These are phyloP conservation scores for Dicycla oo DNA, from an alignment of 2,888 invertebrate genomes.

Conservation along the genomic window DNA sequence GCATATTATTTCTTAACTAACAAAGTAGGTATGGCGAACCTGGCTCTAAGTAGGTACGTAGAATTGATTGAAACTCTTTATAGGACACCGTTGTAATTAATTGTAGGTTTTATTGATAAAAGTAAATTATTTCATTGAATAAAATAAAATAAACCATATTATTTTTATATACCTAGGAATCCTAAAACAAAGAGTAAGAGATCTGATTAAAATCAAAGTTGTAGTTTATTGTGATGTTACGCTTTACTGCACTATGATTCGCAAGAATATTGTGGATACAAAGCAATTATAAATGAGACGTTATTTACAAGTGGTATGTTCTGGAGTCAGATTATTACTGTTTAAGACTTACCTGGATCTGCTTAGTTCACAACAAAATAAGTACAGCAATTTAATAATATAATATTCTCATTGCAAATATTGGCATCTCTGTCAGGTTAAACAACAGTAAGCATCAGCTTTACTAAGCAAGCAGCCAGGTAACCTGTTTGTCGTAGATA, in stretches of 20 bases:
- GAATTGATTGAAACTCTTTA: too few species aligned
- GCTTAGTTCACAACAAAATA: neutral
- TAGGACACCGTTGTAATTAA: neutral
- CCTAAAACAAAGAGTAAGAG: neutral
- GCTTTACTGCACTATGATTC: too few species aligned
- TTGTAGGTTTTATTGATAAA: neutral
- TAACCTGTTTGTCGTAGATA: conserved; percentile 55
- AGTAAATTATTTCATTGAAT: too few species aligned
- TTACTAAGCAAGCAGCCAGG: conserved; percentile 53
- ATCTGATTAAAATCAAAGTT: neutral
- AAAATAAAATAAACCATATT: too few species aligned
- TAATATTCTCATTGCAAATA: conserved; percentile 44
- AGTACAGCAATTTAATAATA: conserved; percentile 26
- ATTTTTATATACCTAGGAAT: too few species aligned
- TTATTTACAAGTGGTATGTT: neutral
- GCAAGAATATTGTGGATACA: neutral
- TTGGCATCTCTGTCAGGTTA: conserved; percentile 31
- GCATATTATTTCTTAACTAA: neutral
- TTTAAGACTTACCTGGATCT: neutral
- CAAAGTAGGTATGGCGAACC: neutral
- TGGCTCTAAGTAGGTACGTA: neutral
- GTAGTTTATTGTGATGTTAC: neutral
- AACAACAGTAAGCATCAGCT: conserved; percentile 53
- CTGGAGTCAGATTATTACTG: neutral
- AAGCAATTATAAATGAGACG: neutral